Evolutionary conservation across 2,888 invertebrate species (phyloP).

Genomic region (Lepetodrilus schrolli): DNA sequence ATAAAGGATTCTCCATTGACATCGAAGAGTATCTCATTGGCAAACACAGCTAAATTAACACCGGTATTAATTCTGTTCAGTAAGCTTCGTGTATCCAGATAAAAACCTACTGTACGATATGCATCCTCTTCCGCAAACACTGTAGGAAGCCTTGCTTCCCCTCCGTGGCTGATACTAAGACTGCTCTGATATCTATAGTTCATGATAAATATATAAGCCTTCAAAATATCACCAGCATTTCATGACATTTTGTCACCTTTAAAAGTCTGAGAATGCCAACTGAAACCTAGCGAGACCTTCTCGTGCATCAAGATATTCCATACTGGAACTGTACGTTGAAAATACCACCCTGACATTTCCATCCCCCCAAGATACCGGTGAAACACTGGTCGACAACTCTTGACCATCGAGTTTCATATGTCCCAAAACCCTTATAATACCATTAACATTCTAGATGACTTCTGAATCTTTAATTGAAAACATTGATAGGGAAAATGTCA

Average conservation of each 20-base stretch:
- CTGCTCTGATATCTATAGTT: conserved; percentile 20
- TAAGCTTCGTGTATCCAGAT: no score
- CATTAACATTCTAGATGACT: conserved; percentile 20
- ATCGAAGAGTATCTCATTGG: no score
- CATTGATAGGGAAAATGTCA: conserved; percentile 27
- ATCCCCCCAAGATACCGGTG: no score
- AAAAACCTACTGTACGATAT: no score
- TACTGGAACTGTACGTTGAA: conserved; percentile 33
- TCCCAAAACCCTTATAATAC: conserved; percentile 4
- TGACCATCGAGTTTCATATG: background rate
- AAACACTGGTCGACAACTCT: background rate
- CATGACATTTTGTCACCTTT: conserved; percentile 54
- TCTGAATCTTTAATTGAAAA: conserved; percentile 26
- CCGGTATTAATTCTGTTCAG: no score
- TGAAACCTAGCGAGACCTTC: conserved; percentile 33
- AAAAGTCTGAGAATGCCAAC: conserved; percentile 42
- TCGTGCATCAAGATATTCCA: conserved; percentile 24
- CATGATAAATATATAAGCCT: conserved; percentile 34
- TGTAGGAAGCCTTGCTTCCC: no score
- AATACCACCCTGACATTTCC: conserved; percentile 58
- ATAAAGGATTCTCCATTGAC: no score
- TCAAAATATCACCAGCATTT: conserved; percentile 49
- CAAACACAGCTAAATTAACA: no score
- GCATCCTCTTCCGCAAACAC: no score
- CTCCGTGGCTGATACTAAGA: no score